Evolutionary conservation across 2,113 vertebrate species (phyloP), one percentile per base, ranked within the genome.

Genomic region (Melozone crissalis): DNA sequence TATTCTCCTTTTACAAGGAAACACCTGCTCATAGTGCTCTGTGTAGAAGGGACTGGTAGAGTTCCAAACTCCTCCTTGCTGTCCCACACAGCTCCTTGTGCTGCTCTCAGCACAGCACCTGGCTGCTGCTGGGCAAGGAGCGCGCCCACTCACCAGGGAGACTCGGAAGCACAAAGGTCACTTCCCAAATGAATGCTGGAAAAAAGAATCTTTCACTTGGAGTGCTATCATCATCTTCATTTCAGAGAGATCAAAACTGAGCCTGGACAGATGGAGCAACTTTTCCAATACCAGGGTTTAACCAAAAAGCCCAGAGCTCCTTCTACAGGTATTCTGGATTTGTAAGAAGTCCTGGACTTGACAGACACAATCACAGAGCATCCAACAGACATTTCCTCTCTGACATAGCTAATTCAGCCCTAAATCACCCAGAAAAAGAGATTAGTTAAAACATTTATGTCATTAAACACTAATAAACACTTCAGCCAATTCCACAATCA

Each of bases 141-240:
- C 7, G 1, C 0, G 1, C 15, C 30, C 28, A 5, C 10, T 69
- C 65, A 17, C 24, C 55, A 24, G 7, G 46, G 57, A 74, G 17
- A n/a, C 13, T 21, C 2, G 3, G 35, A 76, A 61, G 39, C 11
- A 19, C 10, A 65, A 63, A 87, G 15, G 66, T 71, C 52, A 30
- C 39, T 58, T 89, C 62, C 39, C 65, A 71, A 92, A 71, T 8
- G 4, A 74, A 52, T 22, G 41, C 13, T 10, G 30, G 44, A 39
- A 61, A 52, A 15, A 15, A 14, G 61, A 68, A 76, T 22, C 30
- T 66, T 62, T 62, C 51, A 41, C n/a, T 49, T 15, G 19, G 26
- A 84, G 10, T 57, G 21, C 37, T 66, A 49, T 13, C 58, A 55
- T 21, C 37, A 68, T 31, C 16, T 49, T 63, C 16, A 41, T 61